Evolutionary conservation across 2,797 vertebrate genomes (phyloP).

Genomic region (Valencia hispanica): DNA sequence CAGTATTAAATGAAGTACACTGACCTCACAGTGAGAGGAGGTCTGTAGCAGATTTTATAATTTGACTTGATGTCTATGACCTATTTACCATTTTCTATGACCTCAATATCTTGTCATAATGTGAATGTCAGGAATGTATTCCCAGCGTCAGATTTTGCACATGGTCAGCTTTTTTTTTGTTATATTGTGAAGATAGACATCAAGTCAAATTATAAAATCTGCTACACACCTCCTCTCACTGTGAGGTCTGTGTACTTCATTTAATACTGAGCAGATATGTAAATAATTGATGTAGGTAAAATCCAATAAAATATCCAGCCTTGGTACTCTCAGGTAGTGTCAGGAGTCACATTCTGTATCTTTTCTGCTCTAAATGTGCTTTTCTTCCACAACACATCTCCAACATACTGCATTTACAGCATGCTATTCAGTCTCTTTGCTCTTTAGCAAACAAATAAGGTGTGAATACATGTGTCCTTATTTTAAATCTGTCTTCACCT

Average conservation of each 20-base stretch:
- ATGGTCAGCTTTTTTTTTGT: background rate
- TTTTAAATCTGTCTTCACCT: constrained; percentile 51
- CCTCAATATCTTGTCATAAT: no score
- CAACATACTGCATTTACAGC: constrained; percentile 47
- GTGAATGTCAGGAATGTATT: no score
- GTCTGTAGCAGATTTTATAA: no score
- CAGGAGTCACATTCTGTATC: constrained; percentile 6
- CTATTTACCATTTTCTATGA: no score
- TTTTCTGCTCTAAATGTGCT: constrained; percentile 18
- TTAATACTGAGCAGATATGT: background rate
- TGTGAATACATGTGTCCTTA: constrained; percentile 34
- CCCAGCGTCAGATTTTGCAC: background rate
- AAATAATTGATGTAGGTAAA: constrained; percentile 1
- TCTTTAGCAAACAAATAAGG: constrained; percentile 41
- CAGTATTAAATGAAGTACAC: no score
- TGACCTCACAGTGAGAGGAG: no score
- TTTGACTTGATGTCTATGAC: no score
- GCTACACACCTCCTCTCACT: background rate
- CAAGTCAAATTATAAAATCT: background rate
- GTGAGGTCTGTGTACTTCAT: background rate
- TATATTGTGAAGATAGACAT: background rate
- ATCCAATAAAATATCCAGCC: background rate
- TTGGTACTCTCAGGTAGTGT: background rate
- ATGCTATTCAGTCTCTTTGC: constrained; percentile 44
- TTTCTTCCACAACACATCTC: constrained; percentile 33